Evolutionary conservation across 2,888 invertebrate genomes (phyloP).

Genomic region (Drosophila ustulata): DNA sequence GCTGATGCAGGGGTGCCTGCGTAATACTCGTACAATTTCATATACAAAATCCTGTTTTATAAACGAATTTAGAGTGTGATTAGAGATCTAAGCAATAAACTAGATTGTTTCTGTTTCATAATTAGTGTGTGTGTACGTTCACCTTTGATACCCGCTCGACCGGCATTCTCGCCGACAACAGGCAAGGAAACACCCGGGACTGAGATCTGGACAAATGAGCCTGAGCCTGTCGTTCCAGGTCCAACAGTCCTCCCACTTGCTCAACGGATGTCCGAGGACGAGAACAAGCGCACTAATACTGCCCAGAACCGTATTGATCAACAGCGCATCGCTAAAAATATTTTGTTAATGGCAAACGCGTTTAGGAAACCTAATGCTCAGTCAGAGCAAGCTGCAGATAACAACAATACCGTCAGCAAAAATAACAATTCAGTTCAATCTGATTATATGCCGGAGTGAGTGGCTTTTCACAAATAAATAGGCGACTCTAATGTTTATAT

Average conservation of each 20-base stretch:
- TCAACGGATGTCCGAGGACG: slow-evolving; percentile 83
- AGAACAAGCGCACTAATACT: slow-evolving; percentile 87
- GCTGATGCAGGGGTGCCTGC: slow-evolving; percentile 9
- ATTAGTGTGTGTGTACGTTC: slow-evolving; percentile 92
- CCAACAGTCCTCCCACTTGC: slow-evolving; percentile 70
- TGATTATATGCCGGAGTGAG: slow-evolving; percentile 77
- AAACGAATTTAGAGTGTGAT: slow-evolving; percentile 67
- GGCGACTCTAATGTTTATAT: slow-evolving; percentile 2
- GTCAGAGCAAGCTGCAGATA: slow-evolving; percentile 19
- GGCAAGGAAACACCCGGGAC: slow-evolving; percentile 83
- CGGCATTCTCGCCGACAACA: slow-evolving; percentile 88
- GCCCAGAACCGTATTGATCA: slow-evolving; percentile 89
- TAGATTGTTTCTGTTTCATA: slow-evolving; percentile 32
- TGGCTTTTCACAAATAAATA: neutral
- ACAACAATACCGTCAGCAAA: slow-evolving; percentile 23
- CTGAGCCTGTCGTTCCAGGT: slow-evolving; percentile 83
- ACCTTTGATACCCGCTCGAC: slow-evolving; percentile 91
- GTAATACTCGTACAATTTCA: slow-evolving; percentile 7
- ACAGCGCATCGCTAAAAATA: slow-evolving; percentile 87
- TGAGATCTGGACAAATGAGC: slow-evolving; percentile 91
- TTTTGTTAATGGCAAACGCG: slow-evolving; percentile 82
- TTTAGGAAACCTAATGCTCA: slow-evolving; percentile 61
- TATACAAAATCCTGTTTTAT: slow-evolving; percentile 37
- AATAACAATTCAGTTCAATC: slow-evolving; percentile 46
- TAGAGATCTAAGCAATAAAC: slow-evolving; percentile 60